Base-by-base conservation (phyloP, 2,113 vertebrate species). In the Platichthys stellatus region DNA sequence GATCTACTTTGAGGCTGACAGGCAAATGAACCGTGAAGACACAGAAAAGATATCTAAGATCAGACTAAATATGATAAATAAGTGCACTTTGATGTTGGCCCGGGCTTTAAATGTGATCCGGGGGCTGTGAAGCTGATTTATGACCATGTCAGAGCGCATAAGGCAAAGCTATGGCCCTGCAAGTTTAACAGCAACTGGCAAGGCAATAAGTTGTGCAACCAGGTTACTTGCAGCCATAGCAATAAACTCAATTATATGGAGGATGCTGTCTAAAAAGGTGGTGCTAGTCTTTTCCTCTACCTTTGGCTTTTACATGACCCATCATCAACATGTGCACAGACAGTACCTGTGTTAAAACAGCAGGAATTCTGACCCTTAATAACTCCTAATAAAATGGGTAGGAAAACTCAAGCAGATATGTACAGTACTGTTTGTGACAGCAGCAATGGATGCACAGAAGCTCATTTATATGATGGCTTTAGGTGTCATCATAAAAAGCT, bases 11-110 rank as follows among this genome's bases (percentile, higher is more conserved):
- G 67, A 45, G 63, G 74, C 58, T 63, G 81, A 86, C 76, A 76
- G 69, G 54, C 62, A 2, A 78, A 45, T 51, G 66, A 76, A 72
- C 76, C 61, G 40, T 74, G 65, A 77, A 84, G 67, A 82, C 78
- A 82, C 78, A 65, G 83, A 49, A 85, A 87, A 80, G 56, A 88
- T 76, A 62, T 72, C 61, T 2, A 61, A 83, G 71, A 89, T 89
- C 73, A 76, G 59, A 84, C 78, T 82, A 84, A 89, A 81, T 73
- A 75, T 87, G 88, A 90, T 85, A 84, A 89, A 90, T 86, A 79
- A 78, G 70, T 40, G 31, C 10, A 56, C 81, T 80, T 63, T 79
- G 65, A 82, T 78, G 60, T 72, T 67, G 59, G 67, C 75, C 71
- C 26, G 9, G 21, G 40, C 63, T 59, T 83, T 78, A 72, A 79